Percentiles rank a stretch among this genome's conserved stretches.
phyloP scores from a whole-genome alignment of 2,888 invertebrate species.

The Aproaerema taeniolella region DNA sequence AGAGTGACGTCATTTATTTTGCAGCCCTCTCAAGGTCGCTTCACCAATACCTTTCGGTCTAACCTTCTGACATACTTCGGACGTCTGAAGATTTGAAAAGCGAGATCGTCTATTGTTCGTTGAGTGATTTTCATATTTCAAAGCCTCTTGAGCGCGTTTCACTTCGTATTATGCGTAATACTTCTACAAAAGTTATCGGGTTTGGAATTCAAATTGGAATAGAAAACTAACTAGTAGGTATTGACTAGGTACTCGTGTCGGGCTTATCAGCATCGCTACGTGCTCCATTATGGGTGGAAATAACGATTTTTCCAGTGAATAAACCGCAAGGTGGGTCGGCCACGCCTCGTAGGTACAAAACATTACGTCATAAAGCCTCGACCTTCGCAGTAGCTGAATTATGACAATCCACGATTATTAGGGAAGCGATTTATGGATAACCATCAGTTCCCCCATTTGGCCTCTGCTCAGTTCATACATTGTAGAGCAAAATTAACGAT shows the following conservation, averaged over 20 bases:
- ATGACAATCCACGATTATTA: slow-evolving; percentile 27
- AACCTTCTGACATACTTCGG: neutral
- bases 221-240: too few species aligned
- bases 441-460: slow-evolving; percentile 10
- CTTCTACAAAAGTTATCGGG: too few species aligned
- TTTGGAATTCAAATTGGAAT: too few species aligned
- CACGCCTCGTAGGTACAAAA: slow-evolving; percentile 37
- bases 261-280: slow-evolving; percentile 7
- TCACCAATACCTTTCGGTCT: neutral
- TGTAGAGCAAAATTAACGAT: slow-evolving; percentile 2
- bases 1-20: slow-evolving; percentile 25
- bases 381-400: slow-evolving; percentile 41
- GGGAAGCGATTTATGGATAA: slow-evolving; percentile 14
- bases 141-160: neutral
- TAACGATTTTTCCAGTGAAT: slow-evolving; percentile 34
- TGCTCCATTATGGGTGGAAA: slow-evolving; percentile 24
- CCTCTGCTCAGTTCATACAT: slow-evolving; percentile 1
- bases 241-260: neutral
- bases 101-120: neutral
- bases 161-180: too few species aligned
- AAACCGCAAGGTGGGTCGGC: slow-evolving; percentile 42
- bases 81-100: too few species aligned
- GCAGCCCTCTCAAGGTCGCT: slow-evolving; percentile 25
- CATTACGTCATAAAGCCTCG: slow-evolving; percentile 35
- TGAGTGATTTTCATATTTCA: neutral